phyloP scores from a whole-genome alignment of 2,888 invertebrate species.

The Cephonodes hylas region DNA sequence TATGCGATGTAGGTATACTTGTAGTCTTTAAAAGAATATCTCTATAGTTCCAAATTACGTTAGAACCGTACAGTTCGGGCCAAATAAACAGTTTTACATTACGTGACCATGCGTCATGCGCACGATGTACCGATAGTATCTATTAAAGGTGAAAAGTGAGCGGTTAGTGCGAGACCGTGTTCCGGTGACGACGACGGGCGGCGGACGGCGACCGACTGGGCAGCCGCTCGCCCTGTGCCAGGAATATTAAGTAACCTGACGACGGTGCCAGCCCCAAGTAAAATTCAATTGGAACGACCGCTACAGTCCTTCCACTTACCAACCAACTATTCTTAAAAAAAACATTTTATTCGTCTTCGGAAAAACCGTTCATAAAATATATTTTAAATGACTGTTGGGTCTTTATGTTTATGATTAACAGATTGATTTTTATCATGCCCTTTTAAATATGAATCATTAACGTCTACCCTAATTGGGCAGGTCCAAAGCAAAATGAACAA shows the following conservation, averaged over 20 bases:
- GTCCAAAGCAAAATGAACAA: neutral
- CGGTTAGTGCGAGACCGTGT: slow-evolving; percentile 50
- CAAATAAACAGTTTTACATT: slow-evolving; percentile 7
- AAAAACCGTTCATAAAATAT: neutral
- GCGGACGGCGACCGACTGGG: slow-evolving; percentile 38
- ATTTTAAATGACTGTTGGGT: neutral
- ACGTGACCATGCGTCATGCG: slow-evolving; percentile 39
- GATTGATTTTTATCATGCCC: neutral
- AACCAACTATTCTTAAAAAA: neutral
- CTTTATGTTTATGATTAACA: neutral
- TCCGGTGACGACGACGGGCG: slow-evolving; percentile 54
- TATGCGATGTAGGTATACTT: no score
- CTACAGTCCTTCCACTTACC: slow-evolving; percentile 16
- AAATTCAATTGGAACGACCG: slow-evolving; percentile 40
- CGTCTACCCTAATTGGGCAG: neutral
- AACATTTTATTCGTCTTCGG: neutral
- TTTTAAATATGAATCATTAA: neutral
- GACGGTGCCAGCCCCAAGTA: slow-evolving; percentile 35
- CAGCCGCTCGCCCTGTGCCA: slow-evolving; percentile 27
- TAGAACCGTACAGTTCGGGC: neutral
- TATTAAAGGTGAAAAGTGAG: slow-evolving; percentile 55
- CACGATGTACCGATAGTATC: slow-evolving; percentile 46
- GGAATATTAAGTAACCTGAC: slow-evolving; percentile 53
- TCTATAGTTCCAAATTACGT: neutral
- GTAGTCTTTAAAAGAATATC: neutral